Conservation (phyloP, 2,888 invertebrate genomes). For the Cephus sareptanus region DNA sequence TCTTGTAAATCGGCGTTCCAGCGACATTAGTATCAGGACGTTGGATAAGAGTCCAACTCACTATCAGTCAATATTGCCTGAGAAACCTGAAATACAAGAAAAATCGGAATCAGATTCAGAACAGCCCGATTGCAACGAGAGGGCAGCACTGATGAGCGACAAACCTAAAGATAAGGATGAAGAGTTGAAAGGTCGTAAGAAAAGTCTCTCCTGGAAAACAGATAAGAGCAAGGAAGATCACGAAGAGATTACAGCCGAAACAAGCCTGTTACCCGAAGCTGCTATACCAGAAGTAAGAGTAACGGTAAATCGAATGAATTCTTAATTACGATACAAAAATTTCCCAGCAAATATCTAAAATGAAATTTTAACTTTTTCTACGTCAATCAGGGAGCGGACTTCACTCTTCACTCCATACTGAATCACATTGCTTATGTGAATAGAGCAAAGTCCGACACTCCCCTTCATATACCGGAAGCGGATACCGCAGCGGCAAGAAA, state of each 20-base stretch:
- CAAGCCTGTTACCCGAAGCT: conserved; percentile 57
- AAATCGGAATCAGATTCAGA: conserved; percentile 61
- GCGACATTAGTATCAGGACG: conserved; percentile 56
- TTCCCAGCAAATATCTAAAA: background rate
- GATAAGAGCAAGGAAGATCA: conserved; percentile 49
- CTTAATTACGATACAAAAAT: background rate
- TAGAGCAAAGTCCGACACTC: conserved; percentile 62
- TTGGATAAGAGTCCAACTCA: conserved; percentile 56
- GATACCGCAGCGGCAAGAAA: conserved; percentile 55
- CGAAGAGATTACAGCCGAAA: conserved; percentile 63
- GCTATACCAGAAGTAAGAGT: conserved; percentile 38
- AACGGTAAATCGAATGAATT: conserved; percentile 35
- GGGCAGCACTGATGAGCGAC: conserved; percentile 54
- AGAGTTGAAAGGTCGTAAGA: conserved; percentile 55
- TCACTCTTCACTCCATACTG: conserved; percentile 68
- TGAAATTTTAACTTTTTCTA: background rate
- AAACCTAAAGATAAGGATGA: conserved; percentile 44
- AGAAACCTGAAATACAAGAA: conserved; percentile 50
- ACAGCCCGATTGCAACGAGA: conserved; percentile 58
- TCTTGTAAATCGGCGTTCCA: conserved; percentile 52
- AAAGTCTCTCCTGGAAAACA: conserved; percentile 65
- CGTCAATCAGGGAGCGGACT: conserved; percentile 53
- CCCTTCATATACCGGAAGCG: conserved; percentile 57
- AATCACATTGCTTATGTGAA: conserved; percentile 70
- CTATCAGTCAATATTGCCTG: conserved; percentile 38